Base-by-base conservation (phyloP, 2,888 invertebrate species). In the Horisme vitalbata region DNA sequence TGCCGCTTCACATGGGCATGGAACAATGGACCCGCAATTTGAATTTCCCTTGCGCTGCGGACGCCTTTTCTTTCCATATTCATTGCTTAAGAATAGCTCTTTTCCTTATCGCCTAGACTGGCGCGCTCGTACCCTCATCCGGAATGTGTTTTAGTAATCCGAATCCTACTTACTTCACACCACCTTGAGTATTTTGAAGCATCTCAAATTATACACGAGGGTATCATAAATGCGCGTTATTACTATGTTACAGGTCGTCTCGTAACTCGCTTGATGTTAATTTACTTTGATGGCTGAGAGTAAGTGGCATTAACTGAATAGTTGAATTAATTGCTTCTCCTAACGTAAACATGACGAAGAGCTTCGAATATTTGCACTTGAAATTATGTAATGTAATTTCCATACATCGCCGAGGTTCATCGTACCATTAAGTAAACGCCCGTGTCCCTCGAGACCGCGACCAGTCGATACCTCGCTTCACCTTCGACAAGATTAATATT, bases 401-500 rank as follows among this genome's bases (percentile, higher is more conserved):
- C 66, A 66, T 65, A 63, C 61, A 67, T 67, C 64, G 55, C 63
- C 49, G 54, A 65, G 68, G 84, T 79, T 86, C 84, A 84, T 75
- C 68, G 85, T 57, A 79, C 83, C 74, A 68, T 70, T 68, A 72
- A 67, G 70, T 64, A 68, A 61, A 70, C 65, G 66, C 60, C 50
- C 57, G 61, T 65, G 68, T 68, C 63, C 68, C 71, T 65, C 57
- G 64, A 68, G 69, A 69, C 67, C 66, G 73, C 69, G 69, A 63
- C 70, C 59, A 68, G 68, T 61, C 68, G 65, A 64, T 66, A 68
- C 71, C 63, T 71, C 63, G 71, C 62, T 70, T 72, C 69, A 71
- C 74, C 80, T 75, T 79, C 72, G 57, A 77, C 74, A 77, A 80
- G 83, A 87, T 89, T 88, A 89, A 87, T 89, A 89, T 89, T 86